Evolutionary conservation across 2,113 vertebrate genomes (phyloP).

Genomic region (Gasterosteus nipponicus): DNA sequence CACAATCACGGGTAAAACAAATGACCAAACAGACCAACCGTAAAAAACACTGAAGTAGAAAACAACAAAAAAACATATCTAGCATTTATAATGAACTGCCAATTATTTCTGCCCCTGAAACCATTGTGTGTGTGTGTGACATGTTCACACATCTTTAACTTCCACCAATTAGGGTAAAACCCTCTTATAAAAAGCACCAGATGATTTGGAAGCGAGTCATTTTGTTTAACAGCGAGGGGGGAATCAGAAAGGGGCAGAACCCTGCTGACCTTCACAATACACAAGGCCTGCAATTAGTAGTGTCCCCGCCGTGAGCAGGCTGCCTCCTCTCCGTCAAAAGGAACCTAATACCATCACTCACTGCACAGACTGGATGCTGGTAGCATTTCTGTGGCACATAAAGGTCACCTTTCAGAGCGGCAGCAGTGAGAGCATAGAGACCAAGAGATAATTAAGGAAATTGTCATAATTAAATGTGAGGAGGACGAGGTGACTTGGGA

Average conservation of each 20-base stretch:
- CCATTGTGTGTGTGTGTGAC: conserved; percentile 11
- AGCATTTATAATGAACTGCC: conserved; percentile 25
- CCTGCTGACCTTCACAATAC: conserved; percentile 77
- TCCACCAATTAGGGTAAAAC: conserved; percentile 67
- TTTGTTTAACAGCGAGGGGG: conserved; percentile 46
- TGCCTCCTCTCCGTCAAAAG: conserved; percentile 63
- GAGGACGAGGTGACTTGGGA: conserved; percentile 62
- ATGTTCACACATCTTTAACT: conserved; percentile 54
- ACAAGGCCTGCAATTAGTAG: conserved; percentile 76
- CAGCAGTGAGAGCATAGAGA: conserved; percentile 49
- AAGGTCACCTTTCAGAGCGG: conserved; percentile 80
- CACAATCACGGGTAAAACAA: neutral
- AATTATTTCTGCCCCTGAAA: conserved; percentile 59
- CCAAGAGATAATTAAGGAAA: conserved; percentile 76
- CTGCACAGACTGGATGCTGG: conserved; percentile 56
- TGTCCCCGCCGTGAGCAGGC: conserved; percentile 67
- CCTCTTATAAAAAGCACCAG: conserved; percentile 49
- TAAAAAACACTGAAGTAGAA: conserved; percentile 31
- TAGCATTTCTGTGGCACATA: conserved; percentile 72
- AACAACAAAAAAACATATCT: conserved; percentile 28
- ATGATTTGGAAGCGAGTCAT: conserved; percentile 41
- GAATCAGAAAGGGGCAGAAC: conserved; percentile 42
- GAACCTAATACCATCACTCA: conserved; percentile 74
- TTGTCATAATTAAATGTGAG: conserved; percentile 74
- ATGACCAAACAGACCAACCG: conserved; percentile 21